Evolutionary conservation across 2,888 invertebrate genomes (phyloP), one percentile per base, ranked within the genome.

Genomic region (Eremobia ochroleuca): DNA sequence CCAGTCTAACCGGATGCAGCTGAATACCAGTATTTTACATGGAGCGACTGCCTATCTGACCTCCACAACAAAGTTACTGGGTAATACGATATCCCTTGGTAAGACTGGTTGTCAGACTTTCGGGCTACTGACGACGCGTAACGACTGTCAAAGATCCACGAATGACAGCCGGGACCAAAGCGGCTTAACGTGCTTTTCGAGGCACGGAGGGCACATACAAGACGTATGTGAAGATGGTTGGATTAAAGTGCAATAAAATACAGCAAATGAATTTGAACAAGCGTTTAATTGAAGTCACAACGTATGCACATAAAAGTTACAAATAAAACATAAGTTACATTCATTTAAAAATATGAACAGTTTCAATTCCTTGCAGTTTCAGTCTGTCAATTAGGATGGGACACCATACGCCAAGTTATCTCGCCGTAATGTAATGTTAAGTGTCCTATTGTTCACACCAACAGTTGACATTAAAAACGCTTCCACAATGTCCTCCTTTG

Each of bases 401-500:
- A 11, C n/a, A 37, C n/a, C 4, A 21, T n/a, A 18, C 55, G 2
- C 49, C 25, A 31, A 77, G 28, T 28, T 40, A 25, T 28, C 5
- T 64, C 6, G 21, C 52, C 15, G n/a, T 15, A n/a, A n/a, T n/a
- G n/a, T 18, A 15, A 59, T 18, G 13, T 49, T 34, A 4, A 34
- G 9, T 2, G 28, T 58, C 1, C 21, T 79, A 79, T 59, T 59
- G 2, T 59, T 81, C 83, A 1, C 81, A 81, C 81, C 81, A 81
- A 81, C 81, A 83, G 25, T 83, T 83, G 21, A 85, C 82, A 59
- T 86, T 86, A 0, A 79, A 76, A 65, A 88, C 77, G 74, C 88
- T 88, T 15, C 87, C 90, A 43, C 90, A 90, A n/a, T 90, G 90
- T 0, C 90, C 90, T 9, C 90, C 90, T n/a, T 72, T 81, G 81